Base-by-base conservation (phyloP, 2,888 invertebrate species). In the Agrilus mali region DNA sequence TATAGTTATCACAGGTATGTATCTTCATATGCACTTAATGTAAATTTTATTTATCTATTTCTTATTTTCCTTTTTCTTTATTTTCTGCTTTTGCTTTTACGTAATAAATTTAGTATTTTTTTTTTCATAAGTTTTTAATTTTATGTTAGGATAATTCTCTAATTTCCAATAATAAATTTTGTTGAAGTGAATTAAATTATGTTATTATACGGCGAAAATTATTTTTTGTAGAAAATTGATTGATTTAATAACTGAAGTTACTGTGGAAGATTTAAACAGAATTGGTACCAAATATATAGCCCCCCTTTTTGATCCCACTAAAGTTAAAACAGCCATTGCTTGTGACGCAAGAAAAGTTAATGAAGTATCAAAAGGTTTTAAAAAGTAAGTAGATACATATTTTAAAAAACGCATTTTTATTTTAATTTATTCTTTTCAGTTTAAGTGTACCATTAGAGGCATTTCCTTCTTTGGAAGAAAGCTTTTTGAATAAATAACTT, bases 341-440 rank as follows among this genome's bases (percentile, higher is more conserved):
- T 87, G 86, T 59, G 83, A 86, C 61, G 82, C 86, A 10, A 71
- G 78, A 46, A 86, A 86, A 66, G 78, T 82, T 39, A 66, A 71
- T 14, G 81, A 83, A 58, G 68, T 85, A 51, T 69, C 74, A 36
- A 66, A 71, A 10, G 78, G 75, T 6, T 82, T 88, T 54, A 73
- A 75, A 56, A 75, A 74, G 47, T 46, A 38, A 36, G 43, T 48
- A 39, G 45, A 42, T 36, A 33, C 47, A 38, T 50, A 48, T 10
- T 32, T 51, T 16, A 50, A 51, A 35, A 51, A 49, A 42, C 49
- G 43, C 20, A 3, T 20, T 20, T 33, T 47, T 16, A 44, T 41
- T 8, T 15, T 42, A 33, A 41, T 48, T 47, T 51, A 51, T 56
- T 53, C 55, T 47, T 74, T 73, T 46, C 70, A 82, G 81, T 52